phyloP scores from a whole-genome alignment of 2,888 invertebrate species.

The Habrosyne pyritoides region DNA sequence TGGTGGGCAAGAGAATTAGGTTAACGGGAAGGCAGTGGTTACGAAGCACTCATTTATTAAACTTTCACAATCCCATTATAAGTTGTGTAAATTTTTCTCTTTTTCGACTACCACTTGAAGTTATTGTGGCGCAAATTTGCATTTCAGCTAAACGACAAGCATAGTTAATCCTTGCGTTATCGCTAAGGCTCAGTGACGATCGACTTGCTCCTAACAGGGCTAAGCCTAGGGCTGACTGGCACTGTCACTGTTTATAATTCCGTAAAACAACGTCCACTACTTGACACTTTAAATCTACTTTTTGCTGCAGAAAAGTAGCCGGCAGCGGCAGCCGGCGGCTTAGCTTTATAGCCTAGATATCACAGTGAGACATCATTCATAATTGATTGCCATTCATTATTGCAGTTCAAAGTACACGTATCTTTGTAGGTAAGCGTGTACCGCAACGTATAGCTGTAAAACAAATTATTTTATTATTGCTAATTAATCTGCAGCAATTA shows the following conservation, averaged over 20 bases:
- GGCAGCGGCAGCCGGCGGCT: neutral
- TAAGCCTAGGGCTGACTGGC: neutral
- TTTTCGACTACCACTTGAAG: neutral
- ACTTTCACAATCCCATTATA: too few relatives aligned
- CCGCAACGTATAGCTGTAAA: constrained; percentile 34
- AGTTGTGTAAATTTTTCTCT: neutral
- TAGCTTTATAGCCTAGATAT: neutral
- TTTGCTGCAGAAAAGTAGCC: neutral
- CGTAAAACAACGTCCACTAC: neutral
- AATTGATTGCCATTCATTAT: neutral
- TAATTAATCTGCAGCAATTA: constrained; percentile 58
- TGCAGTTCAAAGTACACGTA: neutral
- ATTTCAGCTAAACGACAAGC: neutral
- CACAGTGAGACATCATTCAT: neutral
- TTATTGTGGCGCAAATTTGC: neutral
- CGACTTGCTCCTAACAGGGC: constrained; percentile 12
- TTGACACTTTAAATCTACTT: neutral
- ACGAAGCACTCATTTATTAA: too few relatives aligned
- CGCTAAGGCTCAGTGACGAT: constrained; percentile 5
- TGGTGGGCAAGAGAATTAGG: too few relatives aligned
- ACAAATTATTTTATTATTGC: constrained; percentile 64
- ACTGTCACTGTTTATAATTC: neutral
- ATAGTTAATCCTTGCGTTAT: neutral
- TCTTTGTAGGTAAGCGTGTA: neutral
- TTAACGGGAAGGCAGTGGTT: too few relatives aligned